These are phyloP conservation scores for Varecia variegata DNA, from an alignment of 2,797 vertebrate genomes.

Conservation along the genomic window DNA sequence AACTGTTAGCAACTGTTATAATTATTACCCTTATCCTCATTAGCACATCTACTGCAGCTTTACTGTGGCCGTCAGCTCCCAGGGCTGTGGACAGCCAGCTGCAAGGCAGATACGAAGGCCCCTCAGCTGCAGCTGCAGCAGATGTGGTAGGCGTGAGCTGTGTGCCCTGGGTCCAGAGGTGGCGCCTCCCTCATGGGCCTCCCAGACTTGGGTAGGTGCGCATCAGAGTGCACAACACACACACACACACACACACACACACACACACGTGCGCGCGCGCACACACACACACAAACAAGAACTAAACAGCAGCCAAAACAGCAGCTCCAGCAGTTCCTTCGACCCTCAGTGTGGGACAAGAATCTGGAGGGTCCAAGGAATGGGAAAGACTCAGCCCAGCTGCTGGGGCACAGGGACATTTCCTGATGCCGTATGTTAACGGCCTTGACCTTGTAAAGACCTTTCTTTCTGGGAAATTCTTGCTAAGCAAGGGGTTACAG, in stretches of 20 bases:
- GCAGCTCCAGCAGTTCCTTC: neutral
- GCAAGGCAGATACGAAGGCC: neutral
- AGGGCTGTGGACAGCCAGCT: neutral
- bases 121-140: neutral
- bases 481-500: neutral
- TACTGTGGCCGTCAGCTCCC: neutral
- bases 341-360: neutral
- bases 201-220: neutral
- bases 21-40: neutral
- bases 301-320: rapidly evolving
- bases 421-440: neutral
- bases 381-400: neutral
- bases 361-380: neutral
- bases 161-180: rapidly evolving
- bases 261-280: no score
- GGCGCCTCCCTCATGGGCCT: neutral
- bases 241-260: no score
- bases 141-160: rapidly evolving
- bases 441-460: neutral
- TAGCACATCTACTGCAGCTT: neutral
- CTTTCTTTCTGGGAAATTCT: neutral
- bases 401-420: neutral
- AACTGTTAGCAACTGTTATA: neutral
- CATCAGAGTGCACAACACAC: no score
- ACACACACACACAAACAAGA: neutral